Evolutionary conservation across 2,113 vertebrate species (phyloP), one percentile per base, ranked within the genome.

Genomic region (Psephotus haematonotus): DNA sequence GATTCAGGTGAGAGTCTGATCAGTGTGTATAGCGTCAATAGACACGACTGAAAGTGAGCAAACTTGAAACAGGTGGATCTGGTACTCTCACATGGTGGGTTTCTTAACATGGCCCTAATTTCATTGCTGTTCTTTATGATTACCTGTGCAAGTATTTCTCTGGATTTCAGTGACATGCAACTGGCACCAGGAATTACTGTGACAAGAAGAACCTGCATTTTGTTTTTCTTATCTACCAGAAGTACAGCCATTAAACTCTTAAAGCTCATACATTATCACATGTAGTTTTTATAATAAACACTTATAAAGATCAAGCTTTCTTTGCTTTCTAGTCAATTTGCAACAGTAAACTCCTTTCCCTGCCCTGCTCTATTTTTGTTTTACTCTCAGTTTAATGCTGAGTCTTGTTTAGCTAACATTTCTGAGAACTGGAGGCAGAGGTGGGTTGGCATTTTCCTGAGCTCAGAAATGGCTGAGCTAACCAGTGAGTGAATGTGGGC

Each of bases 391-490:
- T 75, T 90, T 65, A 82, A 46, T 78, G 41, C 19, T 78, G 69
- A 65, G 41, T 25, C 83, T 86, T 74, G 31, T 85, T 87, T 70
- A 53, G 65, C 59, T 86, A 60, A 64, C 80, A 75, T 89, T 92
- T 93, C 81, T 82, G 71, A 79, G 76, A 75, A 70, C 11, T 70
- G 65, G 62, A 90, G 64, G 59, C n/a, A 87, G 90, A 86, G 87
- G 70, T 77, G 47, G 46, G 65, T 8, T 93, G 92, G 87, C 80
- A 88, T 77, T 88, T 96, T 88, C 83, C 80, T 78, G 75, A 71
- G 83, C 83, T 88, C 71, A 74, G 90, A 88, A 88, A 74, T 64
- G 83, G 49, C 59, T 72, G 80, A 90, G 75, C 69, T 82, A 72
- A 72, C 70, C 60, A 82, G 53, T 25, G 44, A 47, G 47, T 72